Evolutionary conservation across 2,888 invertebrate species (phyloP).

Genomic region (Unio delphinus): DNA sequence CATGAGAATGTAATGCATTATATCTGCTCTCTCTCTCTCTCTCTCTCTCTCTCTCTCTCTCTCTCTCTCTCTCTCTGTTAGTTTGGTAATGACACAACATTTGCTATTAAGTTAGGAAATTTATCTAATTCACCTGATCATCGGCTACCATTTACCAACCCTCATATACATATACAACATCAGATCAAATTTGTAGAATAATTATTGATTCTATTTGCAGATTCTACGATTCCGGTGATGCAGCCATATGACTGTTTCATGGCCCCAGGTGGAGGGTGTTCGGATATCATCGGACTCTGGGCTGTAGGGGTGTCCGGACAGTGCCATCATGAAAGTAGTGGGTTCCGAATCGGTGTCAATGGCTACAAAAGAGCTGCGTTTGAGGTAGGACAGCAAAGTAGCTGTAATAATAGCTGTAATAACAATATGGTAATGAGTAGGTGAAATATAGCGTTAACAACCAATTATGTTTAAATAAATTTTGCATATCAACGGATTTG

Average conservation of each 20-base stretch:
- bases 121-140: neutral
- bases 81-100: too few relatives aligned
- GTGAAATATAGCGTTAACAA: too few relatives aligned
- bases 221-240: neutral
- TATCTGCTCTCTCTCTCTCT: too few relatives aligned
- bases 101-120: neutral
- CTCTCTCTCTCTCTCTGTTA: too few relatives aligned
- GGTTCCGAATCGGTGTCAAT: conserved; percentile 24
- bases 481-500: too few relatives aligned
- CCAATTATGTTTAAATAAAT: too few relatives aligned
- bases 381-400: conserved; percentile 12
- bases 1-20: too few relatives aligned
- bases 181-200: neutral
- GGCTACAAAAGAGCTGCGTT: conserved; percentile 17
- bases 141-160: too few relatives aligned
- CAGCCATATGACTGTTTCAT: conserved; percentile 17
- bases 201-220: neutral
- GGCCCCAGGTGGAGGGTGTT: conserved; percentile 12
- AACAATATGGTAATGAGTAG: neutral
- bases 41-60: too few relatives aligned
- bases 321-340: conserved; percentile 20
- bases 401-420: neutral
- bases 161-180: neutral
- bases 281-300: conserved; percentile 27
- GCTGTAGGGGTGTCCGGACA: conserved; percentile 21